Conservation (phyloP, 2,797 vertebrate species). For the Acropternis orthonyx region DNA sequence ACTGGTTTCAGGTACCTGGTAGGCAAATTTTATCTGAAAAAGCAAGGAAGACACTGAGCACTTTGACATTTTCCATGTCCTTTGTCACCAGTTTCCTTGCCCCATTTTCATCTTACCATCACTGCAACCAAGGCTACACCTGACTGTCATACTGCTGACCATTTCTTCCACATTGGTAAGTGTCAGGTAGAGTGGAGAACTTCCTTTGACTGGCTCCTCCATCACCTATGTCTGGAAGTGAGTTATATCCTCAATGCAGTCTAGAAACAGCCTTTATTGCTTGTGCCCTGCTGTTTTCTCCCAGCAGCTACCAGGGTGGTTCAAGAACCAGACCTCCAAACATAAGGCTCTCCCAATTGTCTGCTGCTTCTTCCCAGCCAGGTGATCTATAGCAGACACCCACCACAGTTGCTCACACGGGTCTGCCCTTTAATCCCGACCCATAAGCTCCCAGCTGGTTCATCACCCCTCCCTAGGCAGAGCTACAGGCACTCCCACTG, state of each 20-base stretch:
- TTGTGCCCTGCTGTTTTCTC: neutral
- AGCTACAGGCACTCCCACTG: neutral
- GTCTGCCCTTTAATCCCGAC: neutral
- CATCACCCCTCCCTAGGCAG: neutral
- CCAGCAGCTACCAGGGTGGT: neutral
- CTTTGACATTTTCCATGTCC: neutral
- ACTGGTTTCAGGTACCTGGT: neutral
- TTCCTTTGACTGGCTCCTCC: neutral
- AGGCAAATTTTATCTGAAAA: neutral
- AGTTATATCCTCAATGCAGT: neutral
- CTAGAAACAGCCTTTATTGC: neutral
- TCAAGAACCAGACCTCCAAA: neutral
- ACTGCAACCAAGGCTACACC: neutral
- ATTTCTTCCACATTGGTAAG: neutral
- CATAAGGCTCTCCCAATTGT: neutral
- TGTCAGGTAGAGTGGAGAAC: neutral
- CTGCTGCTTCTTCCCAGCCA: neutral
- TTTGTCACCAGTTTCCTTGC: neutral
- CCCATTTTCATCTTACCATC: neutral
- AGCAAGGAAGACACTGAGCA: neutral
- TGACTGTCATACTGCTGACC: neutral
- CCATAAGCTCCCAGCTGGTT: neutral
- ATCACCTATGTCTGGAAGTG: neutral
- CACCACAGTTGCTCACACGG: neutral
- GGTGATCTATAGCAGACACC: neutral